Base-by-base conservation (phyloP, 2,113 vertebrate species). In the Dicentrarchus labrax region DNA sequence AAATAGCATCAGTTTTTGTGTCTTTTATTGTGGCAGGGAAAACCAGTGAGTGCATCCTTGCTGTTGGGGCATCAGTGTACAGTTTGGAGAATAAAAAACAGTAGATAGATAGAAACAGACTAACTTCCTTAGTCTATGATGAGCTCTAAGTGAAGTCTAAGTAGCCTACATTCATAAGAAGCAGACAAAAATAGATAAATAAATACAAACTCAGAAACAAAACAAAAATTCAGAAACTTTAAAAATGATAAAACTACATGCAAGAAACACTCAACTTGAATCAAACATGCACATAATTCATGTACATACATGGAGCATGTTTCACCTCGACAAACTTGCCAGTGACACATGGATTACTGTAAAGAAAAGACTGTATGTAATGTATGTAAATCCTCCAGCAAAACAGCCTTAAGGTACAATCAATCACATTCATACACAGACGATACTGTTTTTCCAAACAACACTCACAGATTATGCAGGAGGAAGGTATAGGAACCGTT, bases 351-450 rank as follows among this genome's bases (percentile, higher is more conserved):
- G 72, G 77, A 64, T 66, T 66, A 85, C 16, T 22, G 45, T 8
- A 3, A 17, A 50, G 41, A 6, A 61, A 53, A 48, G 48, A 43
- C 48, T 65, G 39, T 15, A 51, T 75, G 83, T 51, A 57, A 86
- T 43, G 39, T n/a, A 67, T 72, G 80, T 66, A 82, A 82, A 82
- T 83, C 79, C 80, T 41, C 12, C 48, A 22, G 64, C 7, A 70
- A 64, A 86, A 78, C 69, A 82, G 24, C 38, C 56, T 59, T 5
- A 48, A 72, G 6, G 13, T 45, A 50, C 62, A 80, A 80, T 50
- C 61, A 61, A 6, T 2, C 59, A 72, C 60, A 78, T 59, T 51
- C 51, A 47, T 21, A 12, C 67, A 17, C 38, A 43, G 43, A 50
- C 10, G 53, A 66, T 21, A 54, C 72, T 45, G 71, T 61, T 69